Evolutionary conservation across 2,113 vertebrate genomes (phyloP).

Genomic region (Cricetomys ansorgei): DNA sequence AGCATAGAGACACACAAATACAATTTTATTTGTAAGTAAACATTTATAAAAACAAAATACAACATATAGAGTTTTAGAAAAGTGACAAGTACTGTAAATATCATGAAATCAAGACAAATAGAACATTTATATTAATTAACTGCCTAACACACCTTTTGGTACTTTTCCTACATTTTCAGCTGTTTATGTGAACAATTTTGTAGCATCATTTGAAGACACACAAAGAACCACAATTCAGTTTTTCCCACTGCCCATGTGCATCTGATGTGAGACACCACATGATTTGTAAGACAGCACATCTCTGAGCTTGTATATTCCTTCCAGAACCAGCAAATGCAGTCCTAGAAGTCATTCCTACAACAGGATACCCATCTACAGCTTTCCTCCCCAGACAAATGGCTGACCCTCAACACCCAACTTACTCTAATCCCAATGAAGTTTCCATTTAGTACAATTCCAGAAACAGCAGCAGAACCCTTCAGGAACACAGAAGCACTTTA

Average conservation of each 20-base stretch:
- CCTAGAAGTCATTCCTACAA: neutral
- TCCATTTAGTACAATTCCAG: neutral
- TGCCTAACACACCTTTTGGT: neutral
- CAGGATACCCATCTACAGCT: neutral
- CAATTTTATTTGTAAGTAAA: neutral
- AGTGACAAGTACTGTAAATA: neutral
- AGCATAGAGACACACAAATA: neutral
- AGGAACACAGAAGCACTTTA: neutral
- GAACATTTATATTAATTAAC: neutral
- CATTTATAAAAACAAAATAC: conserved; percentile 9
- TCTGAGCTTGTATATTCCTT: neutral
- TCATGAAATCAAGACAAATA: conserved; percentile 42
- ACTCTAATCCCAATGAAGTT: neutral
- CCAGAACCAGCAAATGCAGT: neutral
- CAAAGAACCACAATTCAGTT: neutral
- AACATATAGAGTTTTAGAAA: neutral
- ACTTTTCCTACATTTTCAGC: neutral
- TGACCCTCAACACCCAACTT: neutral
- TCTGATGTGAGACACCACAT: fast-evolving
- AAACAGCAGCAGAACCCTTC: neutral
- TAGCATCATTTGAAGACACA: neutral
- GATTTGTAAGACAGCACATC: neutral
- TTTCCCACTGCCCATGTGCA: neutral
- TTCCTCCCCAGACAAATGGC: neutral
- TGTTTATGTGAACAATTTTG: neutral